These are phyloP conservation scores for Drosophila arizonae DNA, from an alignment of 1,140 invertebrate genomes.

Conservation along the genomic window DNA sequence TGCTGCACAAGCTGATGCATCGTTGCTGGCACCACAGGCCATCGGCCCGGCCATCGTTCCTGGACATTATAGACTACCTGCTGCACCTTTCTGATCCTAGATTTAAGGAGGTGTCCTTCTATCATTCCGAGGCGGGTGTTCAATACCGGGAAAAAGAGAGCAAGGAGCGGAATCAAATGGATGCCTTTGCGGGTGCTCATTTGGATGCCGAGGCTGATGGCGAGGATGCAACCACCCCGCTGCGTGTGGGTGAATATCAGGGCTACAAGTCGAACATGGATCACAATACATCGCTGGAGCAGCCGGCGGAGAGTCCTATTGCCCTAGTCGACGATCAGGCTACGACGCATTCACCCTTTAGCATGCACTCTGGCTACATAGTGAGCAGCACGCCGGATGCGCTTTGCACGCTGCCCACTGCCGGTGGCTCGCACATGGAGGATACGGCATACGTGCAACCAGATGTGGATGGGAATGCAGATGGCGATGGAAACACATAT, in stretches of 20 bases:
- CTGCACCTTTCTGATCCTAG: slow-evolving; percentile 83
- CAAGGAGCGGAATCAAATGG: slow-evolving; percentile 57
- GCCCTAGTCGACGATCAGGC: slow-evolving; percentile 65
- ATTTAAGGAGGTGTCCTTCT: slow-evolving; percentile 91
- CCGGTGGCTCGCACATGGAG: slow-evolving; percentile 44
- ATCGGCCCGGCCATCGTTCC: slow-evolving; percentile 90
- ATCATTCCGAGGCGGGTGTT: slow-evolving; percentile 87
- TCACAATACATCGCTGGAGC: slow-evolving; percentile 67
- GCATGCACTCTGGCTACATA: slow-evolving; percentile 68
- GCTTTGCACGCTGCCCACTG: slow-evolving; percentile 51
- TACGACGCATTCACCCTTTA: slow-evolving; percentile 73
- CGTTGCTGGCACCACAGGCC: slow-evolving; percentile 93
- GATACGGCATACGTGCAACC: slow-evolving; percentile 67
- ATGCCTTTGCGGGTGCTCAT: slow-evolving; percentile 48
- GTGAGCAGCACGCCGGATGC: slow-evolving; percentile 76
- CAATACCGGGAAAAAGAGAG: slow-evolving; percentile 77
- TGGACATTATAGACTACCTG: slow-evolving; percentile 87
- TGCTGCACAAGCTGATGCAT: slow-evolving; percentile 94
- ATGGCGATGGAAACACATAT: slow-evolving; percentile 1
- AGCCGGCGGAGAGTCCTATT: slow-evolving; percentile 72
- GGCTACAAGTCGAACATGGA: slow-evolving; percentile 68
- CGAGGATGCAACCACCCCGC: slow-evolving; percentile 77
- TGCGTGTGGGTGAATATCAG: slow-evolving; percentile 69
- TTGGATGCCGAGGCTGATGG: slow-evolving; percentile 57
- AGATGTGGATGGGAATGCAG: slow-evolving; percentile 34